These are phyloP conservation scores for Alces alces DNA, from an alignment of 2,113 vertebrate genomes.

Conservation along the genomic window DNA sequence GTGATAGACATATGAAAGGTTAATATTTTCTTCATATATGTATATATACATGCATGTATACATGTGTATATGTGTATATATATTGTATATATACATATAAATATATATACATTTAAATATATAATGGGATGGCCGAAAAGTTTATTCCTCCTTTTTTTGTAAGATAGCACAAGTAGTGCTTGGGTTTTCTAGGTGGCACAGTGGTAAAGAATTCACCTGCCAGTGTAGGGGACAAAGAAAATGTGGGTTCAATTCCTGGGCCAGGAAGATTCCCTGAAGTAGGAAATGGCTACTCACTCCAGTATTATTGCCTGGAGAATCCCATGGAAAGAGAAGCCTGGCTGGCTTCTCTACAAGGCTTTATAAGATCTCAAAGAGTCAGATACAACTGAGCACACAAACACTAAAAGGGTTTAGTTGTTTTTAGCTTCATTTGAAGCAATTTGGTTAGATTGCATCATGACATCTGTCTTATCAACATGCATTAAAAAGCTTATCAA, in stretches of 20 bases:
- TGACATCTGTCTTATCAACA: neutral
- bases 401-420: neutral
- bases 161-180: neutral
- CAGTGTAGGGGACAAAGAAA: neutral
- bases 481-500: neutral
- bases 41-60: neutral
- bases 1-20: neutral
- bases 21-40: neutral
- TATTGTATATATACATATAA: too few relatives aligned
- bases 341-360: neutral
- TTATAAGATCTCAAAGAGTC: neutral
- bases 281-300: neutral
- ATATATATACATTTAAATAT: neutral
- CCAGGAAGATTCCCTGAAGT: neutral
- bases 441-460: neutral
- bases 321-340: neutral
- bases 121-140: neutral
- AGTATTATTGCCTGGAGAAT: neutral
- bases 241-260: accelerated
- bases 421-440: neutral
- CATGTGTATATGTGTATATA: too few relatives aligned
- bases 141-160: neutral
- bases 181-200: neutral
- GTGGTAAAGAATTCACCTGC: neutral
- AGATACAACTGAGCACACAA: neutral